Percentiles rank a stretch among this genome's conserved stretches.
Conservation (phyloP, 2,113 vertebrate species). For the Tympanuchus pallidicinctus region DNA sequence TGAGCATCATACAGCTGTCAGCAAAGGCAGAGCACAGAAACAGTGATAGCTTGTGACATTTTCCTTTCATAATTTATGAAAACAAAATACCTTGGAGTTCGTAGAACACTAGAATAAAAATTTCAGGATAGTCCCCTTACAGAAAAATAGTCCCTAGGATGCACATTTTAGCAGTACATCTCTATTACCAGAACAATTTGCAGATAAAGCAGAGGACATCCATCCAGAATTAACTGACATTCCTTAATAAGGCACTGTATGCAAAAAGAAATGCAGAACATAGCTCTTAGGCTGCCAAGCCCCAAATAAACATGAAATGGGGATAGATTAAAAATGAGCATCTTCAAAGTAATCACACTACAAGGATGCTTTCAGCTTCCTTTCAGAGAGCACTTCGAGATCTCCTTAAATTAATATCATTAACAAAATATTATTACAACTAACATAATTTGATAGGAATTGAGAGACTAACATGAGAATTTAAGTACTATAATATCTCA, state of each 20-base stretch:
- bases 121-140: constrained; percentile 19
- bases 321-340: background rate
- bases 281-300: background rate
- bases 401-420: background rate
- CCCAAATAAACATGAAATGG: background rate
- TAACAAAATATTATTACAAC: background rate
- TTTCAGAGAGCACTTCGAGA: background rate
- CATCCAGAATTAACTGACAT: constrained; percentile 15
- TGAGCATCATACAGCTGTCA: constrained; percentile 99
- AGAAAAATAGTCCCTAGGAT: background rate
- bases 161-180: background rate
- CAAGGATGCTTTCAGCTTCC: background rate
- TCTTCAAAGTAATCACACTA: background rate
- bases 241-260: background rate
- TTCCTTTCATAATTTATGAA: constrained; percentile 98
- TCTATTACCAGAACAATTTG: constrained; percentile 23
- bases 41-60: constrained; percentile 93
- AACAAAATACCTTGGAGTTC: constrained; percentile 93
- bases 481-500: background rate
- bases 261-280: background rate
- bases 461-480: background rate
- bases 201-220: constrained; percentile 30
- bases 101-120: constrained; percentile 76
- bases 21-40: constrained; percentile 88
- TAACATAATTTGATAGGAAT: background rate